Evolutionary conservation across 1,140 invertebrate species (phyloP).

Genomic region (Heterodera schachtii): DNA sequence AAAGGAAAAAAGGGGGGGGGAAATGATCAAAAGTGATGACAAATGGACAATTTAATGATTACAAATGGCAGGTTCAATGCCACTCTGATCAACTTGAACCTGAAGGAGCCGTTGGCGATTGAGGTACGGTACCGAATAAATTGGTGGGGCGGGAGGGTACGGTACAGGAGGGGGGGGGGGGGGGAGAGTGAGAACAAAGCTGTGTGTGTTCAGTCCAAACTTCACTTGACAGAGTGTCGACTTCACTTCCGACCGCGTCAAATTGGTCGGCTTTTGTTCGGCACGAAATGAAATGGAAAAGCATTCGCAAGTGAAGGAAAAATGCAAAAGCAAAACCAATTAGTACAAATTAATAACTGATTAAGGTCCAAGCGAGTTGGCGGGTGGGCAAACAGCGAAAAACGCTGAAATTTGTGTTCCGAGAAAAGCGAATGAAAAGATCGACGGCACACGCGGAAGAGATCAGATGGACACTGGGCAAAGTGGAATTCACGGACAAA

Average conservation of each 20-base stretch:
- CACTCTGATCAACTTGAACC: constrained; percentile 15
- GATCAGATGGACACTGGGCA: constrained; percentile 21
- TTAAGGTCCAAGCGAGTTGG: constrained; percentile 31
- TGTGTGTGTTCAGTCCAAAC: neutral
- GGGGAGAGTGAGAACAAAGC: neutral
- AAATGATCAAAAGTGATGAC: neutral
- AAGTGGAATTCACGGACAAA: constrained; percentile 22
- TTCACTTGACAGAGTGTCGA: constrained; percentile 14
- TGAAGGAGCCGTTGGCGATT: neutral
- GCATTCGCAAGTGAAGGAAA: constrained; percentile 13
- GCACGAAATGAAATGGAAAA: constrained; percentile 30
- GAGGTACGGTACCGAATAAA: neutral
- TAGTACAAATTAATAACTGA: neutral
- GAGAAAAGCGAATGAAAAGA: neutral
- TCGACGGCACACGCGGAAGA: constrained; percentile 14
- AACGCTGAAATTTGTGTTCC: constrained; percentile 27
- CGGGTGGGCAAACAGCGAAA: constrained; percentile 13
- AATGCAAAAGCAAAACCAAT: neutral
- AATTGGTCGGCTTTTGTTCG: constrained; percentile 31
- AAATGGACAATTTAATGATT: constrained; percentile 10
- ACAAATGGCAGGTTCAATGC: constrained; percentile 14
- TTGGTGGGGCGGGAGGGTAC: neutral
- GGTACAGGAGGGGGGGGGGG: neutral
- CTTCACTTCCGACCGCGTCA: constrained; percentile 19
- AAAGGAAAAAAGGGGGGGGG: too few species aligned